phyloP scores from a whole-genome alignment of 2,113 vertebrate species.

The Pseudonaja textilis region DNA sequence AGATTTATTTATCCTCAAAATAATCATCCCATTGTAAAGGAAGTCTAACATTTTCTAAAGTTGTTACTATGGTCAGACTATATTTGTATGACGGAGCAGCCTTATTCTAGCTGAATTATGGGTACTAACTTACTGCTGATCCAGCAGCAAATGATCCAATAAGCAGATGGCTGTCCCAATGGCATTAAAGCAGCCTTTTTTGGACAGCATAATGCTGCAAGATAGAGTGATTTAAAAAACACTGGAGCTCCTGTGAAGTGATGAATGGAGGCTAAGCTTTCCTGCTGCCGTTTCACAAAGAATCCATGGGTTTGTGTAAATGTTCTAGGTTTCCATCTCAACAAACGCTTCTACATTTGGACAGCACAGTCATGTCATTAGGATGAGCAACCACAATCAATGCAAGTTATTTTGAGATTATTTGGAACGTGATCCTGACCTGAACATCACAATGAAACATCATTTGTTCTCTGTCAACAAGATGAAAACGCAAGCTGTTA shows the following conservation, averaged over 20 bases:
- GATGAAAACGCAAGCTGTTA: not conserved
- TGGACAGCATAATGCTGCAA: not conserved
- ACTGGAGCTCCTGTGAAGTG: not conserved
- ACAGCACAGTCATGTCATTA: not conserved
- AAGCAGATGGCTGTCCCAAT: not conserved
- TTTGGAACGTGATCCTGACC: not conserved
- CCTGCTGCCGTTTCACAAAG: not conserved
- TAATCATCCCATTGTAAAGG: conserved; percentile 65
- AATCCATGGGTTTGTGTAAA: not conserved
- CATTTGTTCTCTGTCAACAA: not conserved
- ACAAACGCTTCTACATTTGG: not conserved
- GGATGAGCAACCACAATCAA: not conserved
- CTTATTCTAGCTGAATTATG: not conserved
- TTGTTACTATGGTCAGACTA: conserved; percentile 40
- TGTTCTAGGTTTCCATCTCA: not conserved
- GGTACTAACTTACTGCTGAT: not conserved
- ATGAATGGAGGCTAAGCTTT: not conserved
- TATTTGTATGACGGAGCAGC: not conserved
- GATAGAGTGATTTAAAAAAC: not conserved
- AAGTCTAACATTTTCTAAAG: conserved; percentile 69
- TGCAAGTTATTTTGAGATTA: not conserved
- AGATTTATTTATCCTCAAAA: conserved; percentile 66
- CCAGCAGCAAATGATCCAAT: not conserved
- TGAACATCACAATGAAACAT: not conserved
- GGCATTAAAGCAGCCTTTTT: not conserved